Conservation (phyloP, 2,797 vertebrate genomes). For the Taeniopygia guttata region DNA sequence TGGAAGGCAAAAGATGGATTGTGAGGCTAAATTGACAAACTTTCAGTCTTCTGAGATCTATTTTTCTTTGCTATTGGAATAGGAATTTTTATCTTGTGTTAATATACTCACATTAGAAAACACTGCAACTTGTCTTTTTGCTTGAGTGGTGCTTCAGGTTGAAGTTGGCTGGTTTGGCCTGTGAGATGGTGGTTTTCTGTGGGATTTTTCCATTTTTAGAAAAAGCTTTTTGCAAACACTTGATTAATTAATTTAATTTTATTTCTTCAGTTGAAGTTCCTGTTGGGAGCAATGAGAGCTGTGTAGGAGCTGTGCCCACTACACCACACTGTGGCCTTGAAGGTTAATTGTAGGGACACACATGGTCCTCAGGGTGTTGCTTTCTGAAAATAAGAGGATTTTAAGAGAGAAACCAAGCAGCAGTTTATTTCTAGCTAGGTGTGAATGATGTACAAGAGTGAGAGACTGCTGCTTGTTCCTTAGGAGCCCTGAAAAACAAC, state of each 20-base stretch:
- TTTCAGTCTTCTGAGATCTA: not conserved
- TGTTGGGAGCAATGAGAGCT: not conserved
- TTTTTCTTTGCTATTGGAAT: not conserved
- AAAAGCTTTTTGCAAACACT: not conserved
- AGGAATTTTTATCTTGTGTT: not conserved
- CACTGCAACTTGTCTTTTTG: not conserved
- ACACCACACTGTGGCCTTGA: not conserved
- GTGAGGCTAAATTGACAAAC: not conserved
- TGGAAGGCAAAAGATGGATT: not conserved
- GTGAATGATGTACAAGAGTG: not conserved
- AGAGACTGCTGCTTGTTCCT: not conserved
- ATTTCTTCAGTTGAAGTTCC: not conserved
- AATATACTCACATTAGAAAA: not conserved
- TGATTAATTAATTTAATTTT: not conserved
- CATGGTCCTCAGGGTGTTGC: not conserved
- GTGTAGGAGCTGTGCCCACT: not conserved
- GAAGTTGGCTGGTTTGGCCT: not conserved
- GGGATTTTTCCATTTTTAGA: not conserved
- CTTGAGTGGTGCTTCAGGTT: not conserved
- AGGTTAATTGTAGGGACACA: not conserved
- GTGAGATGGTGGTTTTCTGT: not conserved
- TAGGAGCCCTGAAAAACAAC: not conserved
- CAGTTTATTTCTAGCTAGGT: not conserved
- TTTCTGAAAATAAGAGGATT: slow-evolving; percentile 2
- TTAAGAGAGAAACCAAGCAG: not conserved